A percentile compares a stretch with the other conserved stretches of the same genome.
phyloP scores from a whole-genome alignment of 2,797 vertebrate species.

The Lithobates pipiens region DNA sequence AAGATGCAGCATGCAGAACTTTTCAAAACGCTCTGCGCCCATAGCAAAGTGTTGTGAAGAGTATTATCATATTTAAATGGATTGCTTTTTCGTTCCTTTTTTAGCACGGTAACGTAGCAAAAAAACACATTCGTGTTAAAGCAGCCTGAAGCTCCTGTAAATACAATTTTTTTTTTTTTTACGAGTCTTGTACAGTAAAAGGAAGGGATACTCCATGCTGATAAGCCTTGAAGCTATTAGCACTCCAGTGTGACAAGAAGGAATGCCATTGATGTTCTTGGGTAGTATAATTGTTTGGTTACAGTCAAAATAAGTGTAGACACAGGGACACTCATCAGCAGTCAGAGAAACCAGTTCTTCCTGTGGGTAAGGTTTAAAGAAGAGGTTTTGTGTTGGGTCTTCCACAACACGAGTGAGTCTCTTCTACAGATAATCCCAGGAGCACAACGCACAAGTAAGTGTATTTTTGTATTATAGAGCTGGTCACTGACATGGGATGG shows the following conservation, averaged over 20 bases:
- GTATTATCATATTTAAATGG: too few species aligned
- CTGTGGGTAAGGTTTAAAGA: neutral
- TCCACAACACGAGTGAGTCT: neutral
- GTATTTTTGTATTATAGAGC: neutral
- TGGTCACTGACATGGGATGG: neutral
- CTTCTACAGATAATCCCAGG: neutral
- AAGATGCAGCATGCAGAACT: too few species aligned
- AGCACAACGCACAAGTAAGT: constrained; percentile 29
- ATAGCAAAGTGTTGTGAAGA: too few species aligned
- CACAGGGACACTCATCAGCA: neutral
- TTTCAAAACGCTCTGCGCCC: too few species aligned
- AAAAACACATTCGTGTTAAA: too few species aligned
- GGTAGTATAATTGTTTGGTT: neutral
- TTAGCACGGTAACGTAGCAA: too few species aligned
- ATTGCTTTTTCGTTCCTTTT: too few species aligned
- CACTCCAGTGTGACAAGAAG: neutral
- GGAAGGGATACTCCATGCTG: neutral
- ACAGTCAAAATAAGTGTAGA: neutral
- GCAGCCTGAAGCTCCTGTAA: neutral
- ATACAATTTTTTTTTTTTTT: neutral
- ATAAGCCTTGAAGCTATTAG: neutral
- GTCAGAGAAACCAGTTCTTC: constrained; percentile 15
- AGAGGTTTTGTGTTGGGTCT: too few species aligned
- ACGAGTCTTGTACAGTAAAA: neutral
- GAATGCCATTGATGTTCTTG: neutral